Evolutionary conservation across 2,888 invertebrate species (phyloP), one percentile per base, ranked within the genome.

Genomic region (Dicyrtomina minuta): DNA sequence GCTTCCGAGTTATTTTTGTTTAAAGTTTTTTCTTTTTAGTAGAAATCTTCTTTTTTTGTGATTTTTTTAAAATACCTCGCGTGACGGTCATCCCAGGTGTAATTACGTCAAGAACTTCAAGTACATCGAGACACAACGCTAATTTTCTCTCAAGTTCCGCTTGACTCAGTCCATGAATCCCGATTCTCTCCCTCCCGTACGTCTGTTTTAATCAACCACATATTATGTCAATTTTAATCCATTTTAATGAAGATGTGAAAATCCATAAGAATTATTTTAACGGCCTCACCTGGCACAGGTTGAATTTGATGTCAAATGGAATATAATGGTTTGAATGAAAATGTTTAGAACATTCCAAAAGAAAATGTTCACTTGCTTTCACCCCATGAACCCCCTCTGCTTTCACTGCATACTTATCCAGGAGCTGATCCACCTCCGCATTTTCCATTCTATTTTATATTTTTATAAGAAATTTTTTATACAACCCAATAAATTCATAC

Each of bases 291-390:
- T 74, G 75, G 41, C 76, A 75, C 24, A 76, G 68, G 46, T 74
- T 75, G 43, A 76, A 76, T 27, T 76, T 76, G 10, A 76, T 70
- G 20, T 71, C 75, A 41, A 75, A 76, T 0, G 76, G 75, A 24
- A 76, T 70, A 56, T 65, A 76, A 68, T 75, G 75, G 26, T 65
- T 72, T 13, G 73, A 59, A 46, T 76, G 76, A 64, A 76, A 76
- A 44, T 73, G 27, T 24, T 64, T 24, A 27, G 68, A 69, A 44
- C 75, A 73, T 27, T 74, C 72, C 39, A 68, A 55, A 6, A 76
- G 58, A 41, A 75, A 72, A 26, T 71, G 66, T 65, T 77, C 77
- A 51, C 71, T 68, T 15, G 62, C 66, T 64, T 66, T 58, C 6
- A 77, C 73, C 46, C 74, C 70, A 43, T 68, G 51, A 1, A 71